Conservation (phyloP, 2,113 vertebrate genomes). For the Axis porcinus region DNA sequence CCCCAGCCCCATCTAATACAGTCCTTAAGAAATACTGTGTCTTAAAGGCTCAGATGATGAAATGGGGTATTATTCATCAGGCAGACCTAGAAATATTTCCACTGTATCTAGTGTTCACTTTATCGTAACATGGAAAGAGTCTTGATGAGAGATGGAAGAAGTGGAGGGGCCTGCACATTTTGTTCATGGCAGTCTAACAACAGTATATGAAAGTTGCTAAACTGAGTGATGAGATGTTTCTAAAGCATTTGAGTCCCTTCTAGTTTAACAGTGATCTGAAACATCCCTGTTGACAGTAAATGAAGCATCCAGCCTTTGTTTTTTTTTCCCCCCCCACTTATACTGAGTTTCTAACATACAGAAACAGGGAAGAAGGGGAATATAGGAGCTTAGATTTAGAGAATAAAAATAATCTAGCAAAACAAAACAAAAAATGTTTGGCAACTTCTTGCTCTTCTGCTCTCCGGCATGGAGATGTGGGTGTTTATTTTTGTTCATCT, state of each 20-base stretch:
- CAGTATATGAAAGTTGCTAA: background rate
- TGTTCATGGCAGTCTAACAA: background rate
- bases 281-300: conserved; percentile 17
- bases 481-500: conserved; percentile 57
- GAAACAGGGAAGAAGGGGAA: background rate
- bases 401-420: background rate
- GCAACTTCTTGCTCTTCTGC: background rate
- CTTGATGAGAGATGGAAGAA: background rate
- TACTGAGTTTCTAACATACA: background rate
- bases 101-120: background rate
- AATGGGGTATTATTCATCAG: background rate
- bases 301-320: background rate
- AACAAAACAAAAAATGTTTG: background rate
- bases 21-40: background rate
- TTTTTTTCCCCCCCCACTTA: background rate
- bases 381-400: background rate
- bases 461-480: background rate
- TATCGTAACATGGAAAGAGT: background rate
- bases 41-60: background rate
- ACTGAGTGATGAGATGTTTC: background rate
- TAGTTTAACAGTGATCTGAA: background rate
- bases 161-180: background rate
- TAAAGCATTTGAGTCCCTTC: background rate
- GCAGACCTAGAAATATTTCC: background rate
- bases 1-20: background rate